Percentiles rank a stretch among this genome's conserved stretches.
Conservation (phyloP, 2,113 vertebrate species). For the Bettongia penicillata region DNA sequence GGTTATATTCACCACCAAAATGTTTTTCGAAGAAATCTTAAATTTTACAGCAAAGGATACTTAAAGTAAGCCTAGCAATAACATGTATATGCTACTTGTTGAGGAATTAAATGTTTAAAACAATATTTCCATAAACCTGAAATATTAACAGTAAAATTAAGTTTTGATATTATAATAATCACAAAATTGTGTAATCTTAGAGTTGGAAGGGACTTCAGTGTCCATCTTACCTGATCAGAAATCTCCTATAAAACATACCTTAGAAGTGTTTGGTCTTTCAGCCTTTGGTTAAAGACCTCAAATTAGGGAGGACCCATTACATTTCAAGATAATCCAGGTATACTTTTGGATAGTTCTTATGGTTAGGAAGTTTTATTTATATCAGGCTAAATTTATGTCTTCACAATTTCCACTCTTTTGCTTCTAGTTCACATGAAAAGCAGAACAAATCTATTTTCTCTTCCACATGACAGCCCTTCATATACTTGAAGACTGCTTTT, state of each 20-base stretch:
- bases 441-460: not conserved
- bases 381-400: not conserved
- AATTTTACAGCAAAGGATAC: slow-evolving; percentile 43
- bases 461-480: not conserved
- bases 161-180: not conserved
- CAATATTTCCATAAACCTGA: not conserved
- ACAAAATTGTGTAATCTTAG: not conserved
- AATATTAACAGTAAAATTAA: not conserved
- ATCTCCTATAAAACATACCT: not conserved
- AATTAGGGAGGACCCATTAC: not conserved
- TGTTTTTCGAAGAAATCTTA: slow-evolving; percentile 42
- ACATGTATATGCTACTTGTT: not conserved
- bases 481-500: not conserved
- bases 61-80: not conserved
- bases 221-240: not conserved
- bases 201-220: not conserved
- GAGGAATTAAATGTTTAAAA: not conserved
- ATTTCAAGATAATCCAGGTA: not conserved
- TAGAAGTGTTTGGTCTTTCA: not conserved
- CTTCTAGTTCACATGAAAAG: not conserved
- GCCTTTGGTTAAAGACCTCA: not conserved
- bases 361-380: not conserved
- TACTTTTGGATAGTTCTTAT: not conserved
- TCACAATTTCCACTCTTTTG: not conserved
- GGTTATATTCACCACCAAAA: slow-evolving; percentile 12